Conservation (phyloP, 2,797 vertebrate species). For the Chloroceryle amazona region DNA sequence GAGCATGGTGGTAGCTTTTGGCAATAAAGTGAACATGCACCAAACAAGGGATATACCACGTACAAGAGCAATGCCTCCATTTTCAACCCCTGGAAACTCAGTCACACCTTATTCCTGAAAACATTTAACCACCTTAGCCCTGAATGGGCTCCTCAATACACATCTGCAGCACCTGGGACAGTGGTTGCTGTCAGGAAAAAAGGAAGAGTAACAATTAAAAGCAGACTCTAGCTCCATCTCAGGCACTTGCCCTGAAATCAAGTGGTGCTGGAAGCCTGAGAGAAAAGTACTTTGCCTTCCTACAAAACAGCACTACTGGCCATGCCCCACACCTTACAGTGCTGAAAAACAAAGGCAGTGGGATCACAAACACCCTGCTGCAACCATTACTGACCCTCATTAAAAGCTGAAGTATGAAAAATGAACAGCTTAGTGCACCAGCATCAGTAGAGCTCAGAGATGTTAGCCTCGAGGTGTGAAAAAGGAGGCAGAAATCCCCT, state of each 20-base stretch:
- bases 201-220: neutral
- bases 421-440: neutral
- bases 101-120: neutral
- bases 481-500: neutral
- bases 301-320: neutral
- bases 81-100: neutral
- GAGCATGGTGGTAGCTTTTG: neutral
- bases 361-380: neutral
- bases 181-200: neutral
- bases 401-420: neutral
- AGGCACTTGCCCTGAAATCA: accelerated
- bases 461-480: neutral
- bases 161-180: neutral
- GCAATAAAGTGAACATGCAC: neutral
- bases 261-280: neutral
- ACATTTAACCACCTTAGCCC: neutral
- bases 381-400: neutral
- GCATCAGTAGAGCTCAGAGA: neutral
- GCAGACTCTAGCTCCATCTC: neutral
- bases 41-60: neutral
- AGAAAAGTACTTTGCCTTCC: neutral
- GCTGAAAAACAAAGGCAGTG: neutral
- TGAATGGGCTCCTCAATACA: neutral
- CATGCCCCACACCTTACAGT: neutral
- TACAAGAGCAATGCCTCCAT: accelerated